phyloP scores from a whole-genome alignment of 2,797 vertebrate species.

The Eulemur albifrons region DNA sequence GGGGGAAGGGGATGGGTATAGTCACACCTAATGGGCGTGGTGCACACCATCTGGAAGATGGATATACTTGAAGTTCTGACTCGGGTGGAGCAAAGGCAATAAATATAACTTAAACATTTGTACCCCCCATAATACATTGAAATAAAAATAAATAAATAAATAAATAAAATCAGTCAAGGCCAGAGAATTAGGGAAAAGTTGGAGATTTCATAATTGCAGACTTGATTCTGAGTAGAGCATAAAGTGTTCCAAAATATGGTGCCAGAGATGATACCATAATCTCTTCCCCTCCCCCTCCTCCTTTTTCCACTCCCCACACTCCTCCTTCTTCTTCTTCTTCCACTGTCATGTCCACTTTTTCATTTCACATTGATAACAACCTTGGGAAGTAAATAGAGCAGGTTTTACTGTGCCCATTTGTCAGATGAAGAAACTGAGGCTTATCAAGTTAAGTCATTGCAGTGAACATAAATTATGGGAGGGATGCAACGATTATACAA shows the following conservation, averaged over 20 bases:
- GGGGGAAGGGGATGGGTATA: too few relatives aligned
- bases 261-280: neutral
- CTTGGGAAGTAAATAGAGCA: neutral
- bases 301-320: too few relatives aligned
- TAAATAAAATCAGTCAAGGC: slow-evolving; percentile 77
- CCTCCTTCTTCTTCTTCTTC: neutral
- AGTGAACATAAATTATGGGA: neutral
- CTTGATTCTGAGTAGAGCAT: neutral
- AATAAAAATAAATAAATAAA: slow-evolving; percentile 56
- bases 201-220: neutral
- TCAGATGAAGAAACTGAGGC: neutral
- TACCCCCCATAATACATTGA: too few relatives aligned
- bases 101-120: too few relatives aligned
- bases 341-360: neutral
- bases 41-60: too few relatives aligned
- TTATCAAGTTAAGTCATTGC: neutral
- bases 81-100: too few relatives aligned
- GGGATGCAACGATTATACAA: fast-evolving
- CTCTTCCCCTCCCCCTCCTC: neutral
- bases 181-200: slow-evolving; percentile 33
- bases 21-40: too few relatives aligned
- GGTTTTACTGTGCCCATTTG: neutral
- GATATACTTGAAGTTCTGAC: too few relatives aligned
- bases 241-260: neutral
- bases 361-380: neutral